phyloP scores from a whole-genome alignment of 2,797 vertebrate species.

The Pristis pectinata region DNA sequence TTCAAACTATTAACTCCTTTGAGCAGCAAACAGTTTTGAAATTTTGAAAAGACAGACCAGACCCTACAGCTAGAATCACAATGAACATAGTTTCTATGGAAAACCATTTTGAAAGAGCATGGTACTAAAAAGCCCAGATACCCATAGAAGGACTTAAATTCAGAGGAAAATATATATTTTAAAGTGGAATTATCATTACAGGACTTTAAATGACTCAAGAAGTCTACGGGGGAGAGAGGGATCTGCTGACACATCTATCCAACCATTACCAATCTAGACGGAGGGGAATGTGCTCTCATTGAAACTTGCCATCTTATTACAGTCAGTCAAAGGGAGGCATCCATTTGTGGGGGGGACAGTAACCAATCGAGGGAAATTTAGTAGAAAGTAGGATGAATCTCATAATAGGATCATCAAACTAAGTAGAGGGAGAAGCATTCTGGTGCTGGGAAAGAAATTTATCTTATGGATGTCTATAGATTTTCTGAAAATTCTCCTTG shows the following conservation, averaged over 20 bases:
- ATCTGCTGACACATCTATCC: neutral
- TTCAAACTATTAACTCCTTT: too few relatives aligned
- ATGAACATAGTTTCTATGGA: too few relatives aligned
- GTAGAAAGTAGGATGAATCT: neutral
- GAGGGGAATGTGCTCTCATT: neutral
- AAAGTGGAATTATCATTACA: neutral
- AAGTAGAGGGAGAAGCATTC: too few relatives aligned
- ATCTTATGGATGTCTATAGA: neutral
- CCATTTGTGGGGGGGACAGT: neutral
- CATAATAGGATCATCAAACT: too few relatives aligned
- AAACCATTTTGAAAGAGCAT: too few relatives aligned
- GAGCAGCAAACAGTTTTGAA: too few relatives aligned
- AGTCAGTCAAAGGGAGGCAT: neutral
- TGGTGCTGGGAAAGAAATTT: too few relatives aligned
- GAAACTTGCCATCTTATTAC: neutral
- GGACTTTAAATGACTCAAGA: neutral
- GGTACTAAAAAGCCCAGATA: too few relatives aligned
- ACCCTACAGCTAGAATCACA: too few relatives aligned
- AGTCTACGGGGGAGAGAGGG: neutral
- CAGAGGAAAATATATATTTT: neutral
- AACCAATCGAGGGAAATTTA: too few relatives aligned
- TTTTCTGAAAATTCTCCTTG: too few relatives aligned
- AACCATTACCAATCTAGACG: neutral
- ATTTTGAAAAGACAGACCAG: too few relatives aligned
- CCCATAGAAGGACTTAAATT: neutral